These are phyloP conservation scores for Archocentrus centrarchus DNA, from an alignment of 2,113 vertebrate species.

Conservation along the genomic window DNA sequence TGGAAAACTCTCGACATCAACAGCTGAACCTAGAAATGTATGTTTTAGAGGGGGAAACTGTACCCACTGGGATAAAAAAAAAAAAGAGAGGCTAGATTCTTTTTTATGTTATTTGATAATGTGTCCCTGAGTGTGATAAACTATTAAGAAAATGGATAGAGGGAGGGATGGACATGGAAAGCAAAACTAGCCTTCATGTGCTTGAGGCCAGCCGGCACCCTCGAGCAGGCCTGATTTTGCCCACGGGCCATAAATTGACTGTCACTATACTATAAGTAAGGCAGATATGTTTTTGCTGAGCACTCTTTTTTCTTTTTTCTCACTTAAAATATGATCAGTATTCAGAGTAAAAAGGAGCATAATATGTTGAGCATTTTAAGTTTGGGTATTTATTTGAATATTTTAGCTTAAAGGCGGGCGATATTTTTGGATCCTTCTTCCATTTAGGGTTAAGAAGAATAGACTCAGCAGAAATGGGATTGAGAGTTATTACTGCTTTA, in stretches of 20 bases:
- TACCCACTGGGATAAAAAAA: neutral
- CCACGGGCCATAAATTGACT: neutral
- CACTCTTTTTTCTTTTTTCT: neutral
- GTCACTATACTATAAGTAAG: neutral
- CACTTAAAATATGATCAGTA: neutral
- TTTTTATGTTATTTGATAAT: neutral
- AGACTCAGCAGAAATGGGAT: conserved; percentile 58
- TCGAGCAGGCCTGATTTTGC: neutral
- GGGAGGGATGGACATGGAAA: neutral
- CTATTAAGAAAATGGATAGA: neutral
- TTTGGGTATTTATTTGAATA: conserved; percentile 27
- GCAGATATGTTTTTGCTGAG: neutral
- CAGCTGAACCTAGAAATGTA: neutral
- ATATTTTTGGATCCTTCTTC: conserved; percentile 21
- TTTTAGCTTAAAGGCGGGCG: neutral
- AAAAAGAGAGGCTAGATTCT: neutral
- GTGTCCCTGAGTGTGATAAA: neutral
- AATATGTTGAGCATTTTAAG: conserved; percentile 4
- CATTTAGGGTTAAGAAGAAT: neutral
- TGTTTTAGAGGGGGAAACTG: neutral
- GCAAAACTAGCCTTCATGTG: neutral
- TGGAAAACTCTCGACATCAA: conserved; percentile 5
- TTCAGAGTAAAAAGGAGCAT: conserved; percentile 20
- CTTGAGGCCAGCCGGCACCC: neutral
- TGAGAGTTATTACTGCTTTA: conserved; percentile 43